Percentiles rank a stretch among this genome's conserved stretches.
phyloP scores from a whole-genome alignment of 1,140 invertebrate species.

The Pararge aegeria region DNA sequence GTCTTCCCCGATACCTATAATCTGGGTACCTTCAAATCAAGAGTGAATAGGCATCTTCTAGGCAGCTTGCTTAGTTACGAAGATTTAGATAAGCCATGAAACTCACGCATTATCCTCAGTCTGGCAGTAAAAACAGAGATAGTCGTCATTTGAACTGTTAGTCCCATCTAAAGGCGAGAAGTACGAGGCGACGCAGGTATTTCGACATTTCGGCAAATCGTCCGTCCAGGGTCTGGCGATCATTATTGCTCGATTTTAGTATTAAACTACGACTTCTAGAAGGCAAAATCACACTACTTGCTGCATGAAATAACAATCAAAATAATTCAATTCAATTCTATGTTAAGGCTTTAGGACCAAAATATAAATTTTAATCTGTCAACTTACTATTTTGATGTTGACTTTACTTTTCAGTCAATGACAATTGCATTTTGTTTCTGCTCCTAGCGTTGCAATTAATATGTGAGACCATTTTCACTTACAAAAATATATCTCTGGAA shows the following conservation, averaged over 20 bases:
- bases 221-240: constrained; percentile 87
- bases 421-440: neutral
- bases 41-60: too few species aligned
- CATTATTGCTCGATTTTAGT: constrained; percentile 49
- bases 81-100: neutral
- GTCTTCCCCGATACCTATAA: too few species aligned
- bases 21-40: too few species aligned
- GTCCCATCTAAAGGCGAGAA: constrained; percentile 92
- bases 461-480: too few species aligned
- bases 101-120: constrained; percentile 83
- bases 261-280: too few species aligned
- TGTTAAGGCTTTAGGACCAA: too few species aligned
- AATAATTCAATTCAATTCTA: too few species aligned
- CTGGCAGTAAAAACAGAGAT: constrained; percentile 91
- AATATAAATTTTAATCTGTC: too few species aligned
- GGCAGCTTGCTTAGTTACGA: too few species aligned
- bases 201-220: constrained; percentile 90
- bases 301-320: too few species aligned
- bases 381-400: neutral
- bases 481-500: too few species aligned
- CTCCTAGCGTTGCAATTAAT: neutral
- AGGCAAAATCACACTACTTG: too few species aligned
- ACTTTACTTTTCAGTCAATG: neutral
- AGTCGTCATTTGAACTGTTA: constrained; percentile 90
- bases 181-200: constrained; percentile 90